Conservation (phyloP, 2,797 vertebrate species). For the Neosilurus mollespiculum region DNA sequence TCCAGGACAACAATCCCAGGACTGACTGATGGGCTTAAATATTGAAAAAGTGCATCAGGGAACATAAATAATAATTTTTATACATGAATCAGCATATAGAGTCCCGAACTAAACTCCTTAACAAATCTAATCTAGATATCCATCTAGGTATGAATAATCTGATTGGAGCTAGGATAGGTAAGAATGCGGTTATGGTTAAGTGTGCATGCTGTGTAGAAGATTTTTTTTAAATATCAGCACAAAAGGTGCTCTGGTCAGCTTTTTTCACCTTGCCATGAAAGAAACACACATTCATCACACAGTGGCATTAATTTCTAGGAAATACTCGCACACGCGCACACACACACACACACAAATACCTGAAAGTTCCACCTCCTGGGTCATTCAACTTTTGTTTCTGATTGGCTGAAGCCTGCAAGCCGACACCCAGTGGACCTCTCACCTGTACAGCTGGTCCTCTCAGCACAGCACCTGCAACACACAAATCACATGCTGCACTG, state of each 20-base stretch:
- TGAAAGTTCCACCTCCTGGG: constrained; percentile 82
- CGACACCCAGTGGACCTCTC: constrained; percentile 72
- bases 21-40: too few relatives aligned
- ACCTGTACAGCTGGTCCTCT: constrained; percentile 74
- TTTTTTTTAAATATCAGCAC: background rate
- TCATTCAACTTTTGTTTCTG: constrained; percentile 83
- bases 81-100: too few relatives aligned
- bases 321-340: background rate
- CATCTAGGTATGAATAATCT: background rate
- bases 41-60: too few relatives aligned
- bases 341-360: constrained; percentile 59
- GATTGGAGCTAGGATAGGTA: background rate
- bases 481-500: constrained; percentile 9
- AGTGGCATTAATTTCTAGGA: background rate
- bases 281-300: background rate
- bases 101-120: too few relatives aligned
- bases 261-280: background rate
- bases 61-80: too few relatives aligned
- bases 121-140: background rate
- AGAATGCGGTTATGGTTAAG: background rate
- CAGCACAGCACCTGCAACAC: constrained; percentile 70
- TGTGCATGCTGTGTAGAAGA: background rate
- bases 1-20: too few relatives aligned
- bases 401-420: constrained; percentile 79
- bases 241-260: background rate